Evolutionary conservation across 64 coral and sea anemone genomes (phyloP).

Genomic region (Actinia equina): DNA sequence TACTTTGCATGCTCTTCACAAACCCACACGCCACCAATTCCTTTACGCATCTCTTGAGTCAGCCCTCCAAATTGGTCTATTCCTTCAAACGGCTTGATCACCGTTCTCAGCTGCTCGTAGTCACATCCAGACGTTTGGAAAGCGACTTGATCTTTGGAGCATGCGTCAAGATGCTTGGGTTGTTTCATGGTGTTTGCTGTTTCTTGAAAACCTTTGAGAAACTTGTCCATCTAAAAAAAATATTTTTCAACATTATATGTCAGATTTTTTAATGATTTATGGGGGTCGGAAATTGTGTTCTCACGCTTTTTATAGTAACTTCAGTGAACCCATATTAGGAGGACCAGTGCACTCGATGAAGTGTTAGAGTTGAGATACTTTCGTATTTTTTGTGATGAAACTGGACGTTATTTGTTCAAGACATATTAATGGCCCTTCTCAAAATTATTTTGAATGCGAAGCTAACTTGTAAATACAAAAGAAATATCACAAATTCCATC

Average conservation of each 20-base stretch:
- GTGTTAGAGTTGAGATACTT: no score
- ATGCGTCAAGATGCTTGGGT: constrained; percentile 37
- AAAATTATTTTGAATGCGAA: no score
- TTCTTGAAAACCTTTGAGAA: constrained; percentile 46
- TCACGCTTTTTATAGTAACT: no score
- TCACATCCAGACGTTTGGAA: constrained; percentile 50
- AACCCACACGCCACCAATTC: constrained; percentile 67
- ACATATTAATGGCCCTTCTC: no score
- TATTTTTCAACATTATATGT: neutral
- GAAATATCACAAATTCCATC: no score
- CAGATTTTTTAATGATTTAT: no score
- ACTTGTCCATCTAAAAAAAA: constrained; percentile 39
- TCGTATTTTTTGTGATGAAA: no score
- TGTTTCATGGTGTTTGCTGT: constrained; percentile 39
- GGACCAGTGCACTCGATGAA: no score
- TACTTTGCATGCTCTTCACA: constrained; percentile 48
- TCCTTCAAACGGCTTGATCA: constrained; percentile 25
- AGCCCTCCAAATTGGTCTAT: constrained; percentile 64
- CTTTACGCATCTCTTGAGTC: constrained; percentile 57
- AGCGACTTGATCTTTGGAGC: constrained; percentile 20
- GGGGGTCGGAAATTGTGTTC: no score
- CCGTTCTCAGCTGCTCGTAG: constrained; percentile 25
- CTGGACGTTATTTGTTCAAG: no score
- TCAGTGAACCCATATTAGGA: no score
- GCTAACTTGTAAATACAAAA: no score